A percentile compares a stretch with the other conserved stretches of the same genome.
Conservation (phyloP, 2,797 vertebrate genomes). For the Pseudochirops cupreus region DNA sequence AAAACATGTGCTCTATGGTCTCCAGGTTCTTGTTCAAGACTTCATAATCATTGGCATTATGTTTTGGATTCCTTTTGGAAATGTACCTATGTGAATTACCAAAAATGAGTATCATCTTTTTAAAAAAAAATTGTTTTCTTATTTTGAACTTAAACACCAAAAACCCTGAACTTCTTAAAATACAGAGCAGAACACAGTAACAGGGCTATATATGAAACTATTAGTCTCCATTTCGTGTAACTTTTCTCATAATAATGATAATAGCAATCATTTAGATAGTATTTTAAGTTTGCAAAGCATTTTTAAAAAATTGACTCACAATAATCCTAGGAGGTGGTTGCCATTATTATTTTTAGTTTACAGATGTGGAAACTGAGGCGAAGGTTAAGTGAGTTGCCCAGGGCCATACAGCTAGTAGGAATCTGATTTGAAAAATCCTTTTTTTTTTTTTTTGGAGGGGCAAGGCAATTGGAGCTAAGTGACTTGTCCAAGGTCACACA, state of each 20-base stretch:
- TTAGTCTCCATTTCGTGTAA: not conserved
- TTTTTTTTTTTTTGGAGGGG: not conserved
- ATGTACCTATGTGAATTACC: not conserved
- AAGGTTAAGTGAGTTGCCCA: not conserved
- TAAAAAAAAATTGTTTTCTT: not conserved
- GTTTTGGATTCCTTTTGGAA: not conserved
- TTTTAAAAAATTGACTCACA: not conserved
- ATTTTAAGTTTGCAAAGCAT: not conserved
- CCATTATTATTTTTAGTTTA: not conserved
- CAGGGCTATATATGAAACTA: not conserved
- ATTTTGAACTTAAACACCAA: not conserved
- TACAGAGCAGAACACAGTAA: not conserved
- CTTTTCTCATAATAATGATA: not conserved
- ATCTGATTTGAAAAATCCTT: not conserved
- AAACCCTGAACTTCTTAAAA: not conserved
- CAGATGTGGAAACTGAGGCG: not conserved
- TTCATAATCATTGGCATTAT: not conserved
- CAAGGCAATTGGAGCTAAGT: no score
- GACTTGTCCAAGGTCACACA: no score
- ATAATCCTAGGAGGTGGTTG: not conserved
- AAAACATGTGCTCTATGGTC: not conserved
- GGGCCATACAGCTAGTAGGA: not conserved
- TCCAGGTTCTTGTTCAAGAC: not conserved
- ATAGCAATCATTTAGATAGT: not conserved
- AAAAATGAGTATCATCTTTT: not conserved